A percentile compares a stretch with the other conserved stretches of the same genome.
Evolutionary conservation across 2,113 vertebrate species (phyloP).

Genomic region (Dromaius novaehollandiae): DNA sequence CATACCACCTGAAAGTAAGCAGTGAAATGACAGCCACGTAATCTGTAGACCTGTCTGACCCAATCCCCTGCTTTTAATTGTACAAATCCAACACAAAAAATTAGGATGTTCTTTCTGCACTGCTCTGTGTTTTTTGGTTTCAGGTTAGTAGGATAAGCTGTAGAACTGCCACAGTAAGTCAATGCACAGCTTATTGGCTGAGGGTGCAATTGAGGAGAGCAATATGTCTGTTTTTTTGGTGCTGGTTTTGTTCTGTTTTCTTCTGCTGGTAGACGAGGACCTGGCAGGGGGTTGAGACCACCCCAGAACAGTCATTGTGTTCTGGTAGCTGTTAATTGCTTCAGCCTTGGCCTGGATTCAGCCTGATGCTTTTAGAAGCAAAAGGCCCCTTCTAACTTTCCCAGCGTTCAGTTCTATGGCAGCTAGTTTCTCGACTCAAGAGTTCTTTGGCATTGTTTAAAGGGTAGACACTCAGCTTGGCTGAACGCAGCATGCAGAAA

Average conservation of each 20-base stretch:
- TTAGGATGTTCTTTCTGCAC: neutral
- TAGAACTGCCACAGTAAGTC: neutral
- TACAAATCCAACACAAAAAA: neutral
- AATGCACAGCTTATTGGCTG: neutral
- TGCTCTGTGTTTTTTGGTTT: neutral
- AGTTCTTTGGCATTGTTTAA: neutral
- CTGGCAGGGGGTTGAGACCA: neutral
- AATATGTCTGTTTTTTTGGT: neutral
- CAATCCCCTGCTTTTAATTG: neutral
- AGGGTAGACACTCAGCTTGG: neutral
- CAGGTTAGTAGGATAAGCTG: neutral
- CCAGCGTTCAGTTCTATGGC: neutral
- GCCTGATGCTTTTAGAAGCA: neutral
- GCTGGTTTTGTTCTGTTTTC: neutral
- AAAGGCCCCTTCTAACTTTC: neutral
- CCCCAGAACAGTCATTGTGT: fast-evolving
- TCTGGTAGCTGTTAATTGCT: neutral
- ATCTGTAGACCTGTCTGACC: neutral
- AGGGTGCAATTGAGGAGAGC: neutral
- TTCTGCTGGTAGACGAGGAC: neutral
- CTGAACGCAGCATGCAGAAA: neutral
- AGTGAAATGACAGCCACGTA: neutral
- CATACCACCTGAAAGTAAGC: neutral
- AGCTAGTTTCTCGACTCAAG: neutral
- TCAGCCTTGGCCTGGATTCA: neutral